Base-by-base conservation (phyloP, 2,888 invertebrate species). In the Chloroclystis v-ata region DNA sequence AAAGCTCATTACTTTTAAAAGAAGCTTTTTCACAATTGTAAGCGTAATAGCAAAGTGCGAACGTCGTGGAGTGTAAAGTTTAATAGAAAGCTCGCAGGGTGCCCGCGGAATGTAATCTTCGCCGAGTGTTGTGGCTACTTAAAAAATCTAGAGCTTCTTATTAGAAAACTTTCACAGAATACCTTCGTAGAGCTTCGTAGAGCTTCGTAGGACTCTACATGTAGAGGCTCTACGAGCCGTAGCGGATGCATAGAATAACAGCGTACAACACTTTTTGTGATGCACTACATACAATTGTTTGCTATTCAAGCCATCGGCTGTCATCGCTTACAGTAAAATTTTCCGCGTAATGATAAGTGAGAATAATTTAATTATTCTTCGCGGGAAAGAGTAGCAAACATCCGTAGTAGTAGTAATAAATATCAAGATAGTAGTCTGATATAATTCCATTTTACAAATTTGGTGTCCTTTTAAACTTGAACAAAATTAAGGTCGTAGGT, bases 21-120 rank as follows among this genome's bases (percentile, higher is more conserved):
- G 26, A 41, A 29, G 29, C 30, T 41, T 41, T 10, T 49, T 38
- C 10, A 14, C 37, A 24, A 45, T 25, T 41, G 40, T 40, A 43
- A 28, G 30, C 13, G 45, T 57, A 57, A 59, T 61, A 59, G 59
- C 56, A 61, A 57, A 67, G 49, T 47, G 52, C 55, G 54, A 39
- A 32, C 30, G 13, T 25, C 25, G 37, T 25, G 25, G 16, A 41
- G 49, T 54, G 47, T 53, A 49, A 57, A 59, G 49, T 62, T 57
- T 63, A 56, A 60, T 59, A 60, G 46, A 61, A 57, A 56, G 46
- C 53, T 49, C 48, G 40, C 37, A 43, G 49, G 16, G n/a, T 50
- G 46, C 49, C 43, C 43, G 30, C 39, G 47, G 50, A 50, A 57
- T 57, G 55, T 45, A 59, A 60, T 59, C 59, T 53, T 54, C 45